Conservation (phyloP, 37 sponge, comb jelly and placozoan species). For the Ephydatia muelleri region DNA sequence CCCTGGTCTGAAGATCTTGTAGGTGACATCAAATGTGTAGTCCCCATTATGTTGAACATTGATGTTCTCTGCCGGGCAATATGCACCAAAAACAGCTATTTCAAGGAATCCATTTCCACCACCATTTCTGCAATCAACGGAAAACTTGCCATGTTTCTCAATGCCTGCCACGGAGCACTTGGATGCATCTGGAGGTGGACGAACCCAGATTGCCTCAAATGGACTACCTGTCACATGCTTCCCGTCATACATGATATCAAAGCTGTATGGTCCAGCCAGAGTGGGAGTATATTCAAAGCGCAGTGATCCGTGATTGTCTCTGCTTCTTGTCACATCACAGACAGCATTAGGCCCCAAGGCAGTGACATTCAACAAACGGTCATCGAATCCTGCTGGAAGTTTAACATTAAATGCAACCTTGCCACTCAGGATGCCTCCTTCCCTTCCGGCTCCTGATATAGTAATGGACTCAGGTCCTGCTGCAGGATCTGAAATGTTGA, state of each 20-base stretch:
- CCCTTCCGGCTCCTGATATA: neutral
- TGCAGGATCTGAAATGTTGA: conserved; percentile 4
- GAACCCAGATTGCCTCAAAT: conserved; percentile 37
- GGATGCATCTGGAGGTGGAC: conserved; percentile 58
- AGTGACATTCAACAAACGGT: neutral
- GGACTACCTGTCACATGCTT: conserved; percentile 53
- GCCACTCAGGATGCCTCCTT: neutral
- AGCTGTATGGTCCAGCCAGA: conserved; percentile 40
- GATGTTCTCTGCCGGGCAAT: conserved; percentile 33
- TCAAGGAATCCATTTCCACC: conserved; percentile 60
- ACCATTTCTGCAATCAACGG: conserved; percentile 39
- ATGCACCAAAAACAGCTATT: conserved; percentile 46
- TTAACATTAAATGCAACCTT: neutral
- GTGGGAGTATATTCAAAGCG: conserved; percentile 16
- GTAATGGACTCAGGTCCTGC: neutral
- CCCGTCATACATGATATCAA: conserved; percentile 52
- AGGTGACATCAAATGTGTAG: conserved; percentile 47
- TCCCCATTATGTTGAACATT: conserved; percentile 51
- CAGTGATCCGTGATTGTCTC: neutral
- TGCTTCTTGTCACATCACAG: neutral
- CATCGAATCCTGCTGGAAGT: neutral
- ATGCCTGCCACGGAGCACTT: conserved; percentile 22
- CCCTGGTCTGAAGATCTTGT: conserved; percentile 38
- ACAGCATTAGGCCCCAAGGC: neutral
- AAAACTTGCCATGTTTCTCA: conserved; percentile 31